A percentile compares a stretch with the other conserved stretches of the same genome.
Conservation (phyloP, 2,888 invertebrate species). For the Spodoptera littoralis region DNA sequence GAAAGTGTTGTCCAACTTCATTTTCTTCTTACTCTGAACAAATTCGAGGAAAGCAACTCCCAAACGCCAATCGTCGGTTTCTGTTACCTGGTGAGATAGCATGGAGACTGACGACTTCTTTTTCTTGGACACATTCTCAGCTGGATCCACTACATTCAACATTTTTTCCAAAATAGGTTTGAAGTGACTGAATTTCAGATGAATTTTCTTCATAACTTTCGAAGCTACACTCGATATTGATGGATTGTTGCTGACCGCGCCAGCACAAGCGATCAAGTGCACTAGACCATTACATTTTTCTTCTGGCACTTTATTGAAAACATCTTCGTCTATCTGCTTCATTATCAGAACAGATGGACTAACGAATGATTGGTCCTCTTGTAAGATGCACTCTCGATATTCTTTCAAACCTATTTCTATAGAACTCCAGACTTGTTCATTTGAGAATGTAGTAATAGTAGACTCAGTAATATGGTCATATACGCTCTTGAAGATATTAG, state of each 20-base stretch:
- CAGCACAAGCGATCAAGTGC: slow-evolving; percentile 86
- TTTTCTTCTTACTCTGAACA: slow-evolving; percentile 95
- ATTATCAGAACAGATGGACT: slow-evolving; percentile 86
- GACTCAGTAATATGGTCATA: slow-evolving; percentile 87
- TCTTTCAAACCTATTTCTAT: slow-evolving; percentile 87
- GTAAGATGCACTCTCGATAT: slow-evolving; percentile 81
- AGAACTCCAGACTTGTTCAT: slow-evolving; percentile 88
- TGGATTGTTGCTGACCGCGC: slow-evolving; percentile 89
- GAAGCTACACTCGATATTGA: slow-evolving; percentile 89
- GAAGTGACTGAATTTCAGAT: slow-evolving; percentile 90
- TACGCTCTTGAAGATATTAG: slow-evolving; percentile 87
- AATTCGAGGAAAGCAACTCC: slow-evolving; percentile 95
- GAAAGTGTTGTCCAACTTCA: slow-evolving; percentile 90
- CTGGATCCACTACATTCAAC: slow-evolving; percentile 85
- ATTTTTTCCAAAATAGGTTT: slow-evolving; percentile 89
- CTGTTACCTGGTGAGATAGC: slow-evolving; percentile 90
- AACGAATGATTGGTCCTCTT: slow-evolving; percentile 72
- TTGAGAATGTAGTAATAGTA: slow-evolving; percentile 79
- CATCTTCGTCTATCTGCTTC: slow-evolving; percentile 87
- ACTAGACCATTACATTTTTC: slow-evolving; percentile 84
- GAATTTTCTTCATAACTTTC: slow-evolving; percentile 91
- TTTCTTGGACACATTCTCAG: slow-evolving; percentile 73
- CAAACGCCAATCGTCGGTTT: slow-evolving; percentile 92
- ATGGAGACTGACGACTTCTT: slow-evolving; percentile 80
- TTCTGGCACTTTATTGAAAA: slow-evolving; percentile 85